These are phyloP conservation scores for Deroptyus accipitrinus DNA, from an alignment of 2,113 vertebrate species.

Conservation along the genomic window DNA sequence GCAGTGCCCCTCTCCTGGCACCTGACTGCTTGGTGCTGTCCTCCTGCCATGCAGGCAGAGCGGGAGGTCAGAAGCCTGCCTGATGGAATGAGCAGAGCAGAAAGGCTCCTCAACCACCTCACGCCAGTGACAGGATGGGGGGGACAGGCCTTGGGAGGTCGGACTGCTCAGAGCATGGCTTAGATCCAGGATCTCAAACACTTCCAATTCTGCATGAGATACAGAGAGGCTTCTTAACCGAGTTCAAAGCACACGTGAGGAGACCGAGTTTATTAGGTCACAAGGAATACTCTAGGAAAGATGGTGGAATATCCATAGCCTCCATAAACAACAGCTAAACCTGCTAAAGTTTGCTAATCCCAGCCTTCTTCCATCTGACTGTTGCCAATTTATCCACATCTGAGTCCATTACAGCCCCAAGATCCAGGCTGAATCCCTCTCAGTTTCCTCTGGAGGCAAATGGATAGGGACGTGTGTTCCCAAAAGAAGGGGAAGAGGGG, in stretches of 20 bases:
- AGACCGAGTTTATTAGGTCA: background rate
- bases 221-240: background rate
- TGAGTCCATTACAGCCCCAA: background rate
- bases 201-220: background rate
- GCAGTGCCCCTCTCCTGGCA: background rate
- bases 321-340: background rate
- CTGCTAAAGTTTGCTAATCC: background rate
- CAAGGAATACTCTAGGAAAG: background rate
- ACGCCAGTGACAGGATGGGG: background rate
- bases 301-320: background rate
- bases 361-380: background rate
- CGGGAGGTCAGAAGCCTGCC: background rate
- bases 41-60: background rate
- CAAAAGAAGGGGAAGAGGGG: background rate
- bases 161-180: background rate
- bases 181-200: background rate
- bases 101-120: background rate
- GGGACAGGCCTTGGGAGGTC: background rate
- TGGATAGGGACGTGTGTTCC: background rate
- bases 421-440: background rate
- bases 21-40: background rate
- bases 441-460: background rate
- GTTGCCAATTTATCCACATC: background rate
- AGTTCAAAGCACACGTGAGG: background rate
- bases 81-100: background rate